A percentile compares a stretch with the other conserved stretches of the same genome.
Conservation (phyloP, 2,797 vertebrate genomes). For the Accipiter superciliosus region DNA sequence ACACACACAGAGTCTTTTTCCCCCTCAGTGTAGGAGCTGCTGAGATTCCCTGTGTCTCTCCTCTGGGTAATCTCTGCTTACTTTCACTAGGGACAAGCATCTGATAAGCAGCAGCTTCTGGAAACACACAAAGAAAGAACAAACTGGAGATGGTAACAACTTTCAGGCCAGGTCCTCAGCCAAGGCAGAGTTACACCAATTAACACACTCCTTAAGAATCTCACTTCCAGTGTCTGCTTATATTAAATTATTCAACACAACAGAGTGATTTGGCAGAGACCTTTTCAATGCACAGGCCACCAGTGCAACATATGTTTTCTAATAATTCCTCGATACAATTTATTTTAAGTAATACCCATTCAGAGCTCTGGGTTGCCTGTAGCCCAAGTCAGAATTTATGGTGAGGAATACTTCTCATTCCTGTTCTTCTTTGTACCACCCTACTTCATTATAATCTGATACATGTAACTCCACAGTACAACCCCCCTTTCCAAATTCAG, state of each 20-base stretch:
- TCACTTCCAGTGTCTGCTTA: neutral
- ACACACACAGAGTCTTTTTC: neutral
- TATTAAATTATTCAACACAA: neutral
- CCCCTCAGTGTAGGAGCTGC: neutral
- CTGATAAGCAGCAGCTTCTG: neutral
- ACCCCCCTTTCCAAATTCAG: neutral
- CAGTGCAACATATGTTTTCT: neutral
- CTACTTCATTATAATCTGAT: neutral
- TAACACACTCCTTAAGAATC: neutral
- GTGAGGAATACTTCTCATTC: neutral
- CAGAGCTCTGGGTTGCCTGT: neutral
- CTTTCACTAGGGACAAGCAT: neutral
- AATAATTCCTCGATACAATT: neutral
- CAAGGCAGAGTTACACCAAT: neutral
- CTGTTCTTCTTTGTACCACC: neutral
- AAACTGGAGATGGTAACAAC: neutral
- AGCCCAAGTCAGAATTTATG: neutral
- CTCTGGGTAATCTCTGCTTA: neutral
- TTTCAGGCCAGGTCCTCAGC: neutral
- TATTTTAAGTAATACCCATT: neutral
- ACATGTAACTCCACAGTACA: neutral
- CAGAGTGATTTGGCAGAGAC: neutral
- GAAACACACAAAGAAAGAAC: neutral
- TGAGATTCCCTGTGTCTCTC: neutral
- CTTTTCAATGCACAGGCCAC: neutral